A percentile compares a stretch with the other conserved stretches of the same genome.
phyloP scores from a whole-genome alignment of 2,113 vertebrate species.

The Alouatta palliata region DNA sequence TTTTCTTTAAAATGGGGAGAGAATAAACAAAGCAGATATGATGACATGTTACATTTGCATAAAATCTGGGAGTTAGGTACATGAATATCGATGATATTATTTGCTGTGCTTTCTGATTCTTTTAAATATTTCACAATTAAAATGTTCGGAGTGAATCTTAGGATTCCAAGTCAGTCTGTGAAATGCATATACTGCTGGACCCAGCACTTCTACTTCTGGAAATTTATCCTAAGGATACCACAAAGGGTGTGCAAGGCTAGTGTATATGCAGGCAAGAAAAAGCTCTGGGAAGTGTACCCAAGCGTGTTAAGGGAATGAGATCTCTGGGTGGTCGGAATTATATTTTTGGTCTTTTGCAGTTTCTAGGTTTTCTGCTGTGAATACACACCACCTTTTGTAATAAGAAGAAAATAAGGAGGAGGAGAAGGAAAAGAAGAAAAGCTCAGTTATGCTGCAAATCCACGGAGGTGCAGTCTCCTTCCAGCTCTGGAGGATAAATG shows the following conservation, averaged over 20 bases:
- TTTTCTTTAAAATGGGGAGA: neutral
- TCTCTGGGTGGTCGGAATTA: no score
- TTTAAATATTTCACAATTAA: neutral
- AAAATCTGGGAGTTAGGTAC: neutral
- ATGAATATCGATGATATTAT: accelerated
- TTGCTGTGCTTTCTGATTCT: neutral
- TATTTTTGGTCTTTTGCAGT: neutral
- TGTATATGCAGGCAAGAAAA: accelerated
- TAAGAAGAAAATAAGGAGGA: neutral
- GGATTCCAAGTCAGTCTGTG: neutral
- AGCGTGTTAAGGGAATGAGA: accelerated
- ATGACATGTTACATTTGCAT: neutral
- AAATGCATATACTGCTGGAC: neutral
- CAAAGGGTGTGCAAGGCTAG: accelerated
- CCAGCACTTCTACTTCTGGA: neutral
- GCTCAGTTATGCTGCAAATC: accelerated
- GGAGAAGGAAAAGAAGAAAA: neutral
- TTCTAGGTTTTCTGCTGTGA: neutral
- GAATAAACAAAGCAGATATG: neutral
- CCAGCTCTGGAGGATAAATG: neutral
- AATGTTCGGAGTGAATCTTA: neutral
- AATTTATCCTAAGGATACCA: accelerated
- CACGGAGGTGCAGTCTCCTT: accelerated
- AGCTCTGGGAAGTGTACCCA: accelerated
- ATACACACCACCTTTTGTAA: neutral